Conservation (phyloP, 2,797 vertebrate genomes). For the Periophthalmus magnuspinnatus region DNA sequence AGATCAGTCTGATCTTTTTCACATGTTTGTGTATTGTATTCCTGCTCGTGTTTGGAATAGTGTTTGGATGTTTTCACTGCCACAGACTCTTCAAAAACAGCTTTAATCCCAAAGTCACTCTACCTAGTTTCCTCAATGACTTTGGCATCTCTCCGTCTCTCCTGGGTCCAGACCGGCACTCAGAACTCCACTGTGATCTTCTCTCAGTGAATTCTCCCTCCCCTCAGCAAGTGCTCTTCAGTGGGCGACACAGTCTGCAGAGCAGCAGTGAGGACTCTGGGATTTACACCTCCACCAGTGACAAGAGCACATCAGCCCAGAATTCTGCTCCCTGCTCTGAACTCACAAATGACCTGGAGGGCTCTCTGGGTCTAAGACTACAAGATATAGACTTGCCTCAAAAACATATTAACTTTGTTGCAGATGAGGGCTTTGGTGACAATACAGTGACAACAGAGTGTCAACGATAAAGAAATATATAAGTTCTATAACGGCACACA, state of each 20-base stretch:
- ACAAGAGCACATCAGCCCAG: neutral
- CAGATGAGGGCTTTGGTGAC: constrained; percentile 2
- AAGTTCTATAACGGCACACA: too few relatives aligned
- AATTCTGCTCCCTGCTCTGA: neutral
- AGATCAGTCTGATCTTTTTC: neutral
- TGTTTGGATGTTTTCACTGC: neutral
- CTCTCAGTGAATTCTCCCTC: neutral
- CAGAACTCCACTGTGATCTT: neutral
- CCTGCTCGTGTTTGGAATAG: neutral
- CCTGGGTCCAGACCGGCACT: neutral
- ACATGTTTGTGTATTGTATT: neutral
- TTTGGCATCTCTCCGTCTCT: neutral
- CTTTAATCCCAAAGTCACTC: neutral
- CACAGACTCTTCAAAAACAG: neutral
- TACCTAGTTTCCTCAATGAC: neutral
- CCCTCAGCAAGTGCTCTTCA: neutral
- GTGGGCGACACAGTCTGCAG: neutral
- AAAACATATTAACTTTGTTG: neutral
- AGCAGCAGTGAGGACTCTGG: neutral
- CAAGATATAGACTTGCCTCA: neutral
- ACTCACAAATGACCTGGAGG: neutral
- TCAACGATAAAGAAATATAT: too few relatives aligned
- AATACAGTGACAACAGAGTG: neutral
- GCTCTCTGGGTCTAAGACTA: neutral
- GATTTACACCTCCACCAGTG: neutral